phyloP scores from a whole-genome alignment of 2,797 vertebrate genomes.

The Rhynchotus rufescens region DNA sequence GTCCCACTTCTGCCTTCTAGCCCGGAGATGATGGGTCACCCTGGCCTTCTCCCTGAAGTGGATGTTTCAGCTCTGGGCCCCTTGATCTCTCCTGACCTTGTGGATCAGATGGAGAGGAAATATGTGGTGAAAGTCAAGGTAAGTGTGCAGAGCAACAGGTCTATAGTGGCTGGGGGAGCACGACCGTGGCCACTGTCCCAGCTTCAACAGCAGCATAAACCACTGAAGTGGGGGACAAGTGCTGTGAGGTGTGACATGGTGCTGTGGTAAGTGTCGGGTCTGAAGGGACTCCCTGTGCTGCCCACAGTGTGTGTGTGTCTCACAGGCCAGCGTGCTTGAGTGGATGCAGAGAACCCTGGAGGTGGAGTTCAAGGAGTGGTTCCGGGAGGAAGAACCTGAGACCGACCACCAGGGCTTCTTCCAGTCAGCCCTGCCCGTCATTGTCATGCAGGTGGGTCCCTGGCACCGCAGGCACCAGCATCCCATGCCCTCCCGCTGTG shows the following conservation, averaged over 20 bases:
- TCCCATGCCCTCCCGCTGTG: background rate
- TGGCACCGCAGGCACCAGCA: background rate
- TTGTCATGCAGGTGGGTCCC: slow-evolving; percentile 90
- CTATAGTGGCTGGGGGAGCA: background rate
- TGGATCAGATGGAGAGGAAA: slow-evolving; percentile 90
- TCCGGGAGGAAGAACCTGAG: slow-evolving; percentile 91
- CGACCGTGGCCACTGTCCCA: background rate
- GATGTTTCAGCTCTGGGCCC: slow-evolving; percentile 84
- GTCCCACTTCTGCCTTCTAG: slow-evolving; percentile 72
- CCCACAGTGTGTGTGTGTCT: background rate
- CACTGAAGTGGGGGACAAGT: background rate
- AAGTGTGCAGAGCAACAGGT: accelerated
- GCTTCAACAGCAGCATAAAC: background rate
- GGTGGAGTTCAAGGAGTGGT: slow-evolving; percentile 94
- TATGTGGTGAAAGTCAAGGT: slow-evolving; percentile 91
- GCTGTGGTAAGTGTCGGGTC: background rate
- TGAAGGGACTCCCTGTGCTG: background rate
- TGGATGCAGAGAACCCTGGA: slow-evolving; percentile 96
- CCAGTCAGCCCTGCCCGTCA: slow-evolving; percentile 90
- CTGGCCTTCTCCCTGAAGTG: slow-evolving; percentile 87
- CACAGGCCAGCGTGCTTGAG: slow-evolving; percentile 88
- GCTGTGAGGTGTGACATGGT: accelerated
- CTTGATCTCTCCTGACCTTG: slow-evolving; percentile 86
- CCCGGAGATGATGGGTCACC: slow-evolving; percentile 92
- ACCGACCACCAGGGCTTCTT: slow-evolving; percentile 92